Evolutionary conservation across 2,113 vertebrate species (phyloP).

Genomic region (Elanoides forficatus): DNA sequence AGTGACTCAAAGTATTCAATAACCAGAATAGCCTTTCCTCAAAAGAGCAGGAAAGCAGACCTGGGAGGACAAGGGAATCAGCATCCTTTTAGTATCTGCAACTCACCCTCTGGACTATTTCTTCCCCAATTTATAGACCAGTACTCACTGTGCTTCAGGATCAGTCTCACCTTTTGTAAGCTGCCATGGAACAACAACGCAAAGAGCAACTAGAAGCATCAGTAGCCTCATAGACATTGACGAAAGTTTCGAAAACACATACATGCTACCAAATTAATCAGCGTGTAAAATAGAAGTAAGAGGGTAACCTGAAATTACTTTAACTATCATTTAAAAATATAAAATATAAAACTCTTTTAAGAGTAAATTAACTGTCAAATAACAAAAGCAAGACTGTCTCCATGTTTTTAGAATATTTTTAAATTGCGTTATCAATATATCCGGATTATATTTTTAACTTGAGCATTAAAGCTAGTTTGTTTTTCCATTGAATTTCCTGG

Average conservation of each 20-base stretch:
- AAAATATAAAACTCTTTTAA: neutral
- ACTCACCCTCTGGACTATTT: neutral
- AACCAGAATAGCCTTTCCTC: neutral
- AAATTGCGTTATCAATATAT: neutral
- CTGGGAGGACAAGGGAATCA: neutral
- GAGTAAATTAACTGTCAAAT: neutral
- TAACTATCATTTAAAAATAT: neutral
- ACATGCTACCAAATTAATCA: neutral
- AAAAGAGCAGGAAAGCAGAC: neutral
- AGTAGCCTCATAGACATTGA: neutral
- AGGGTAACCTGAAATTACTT: neutral
- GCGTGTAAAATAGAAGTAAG: neutral
- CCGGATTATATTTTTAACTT: neutral
- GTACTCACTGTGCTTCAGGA: neutral
- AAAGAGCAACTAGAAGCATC: neutral
- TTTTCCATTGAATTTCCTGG: neutral
- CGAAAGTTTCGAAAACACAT: neutral
- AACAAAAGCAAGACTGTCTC: neutral
- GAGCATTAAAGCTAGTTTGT: neutral
- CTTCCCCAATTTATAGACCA: neutral
- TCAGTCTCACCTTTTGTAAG: neutral
- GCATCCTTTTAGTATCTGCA: neutral
- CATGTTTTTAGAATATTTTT: neutral
- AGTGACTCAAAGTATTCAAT: neutral
- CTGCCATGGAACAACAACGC: neutral